Evolutionary conservation across 2,113 vertebrate species (phyloP).

Genomic region (Coreoperca whiteheadi): DNA sequence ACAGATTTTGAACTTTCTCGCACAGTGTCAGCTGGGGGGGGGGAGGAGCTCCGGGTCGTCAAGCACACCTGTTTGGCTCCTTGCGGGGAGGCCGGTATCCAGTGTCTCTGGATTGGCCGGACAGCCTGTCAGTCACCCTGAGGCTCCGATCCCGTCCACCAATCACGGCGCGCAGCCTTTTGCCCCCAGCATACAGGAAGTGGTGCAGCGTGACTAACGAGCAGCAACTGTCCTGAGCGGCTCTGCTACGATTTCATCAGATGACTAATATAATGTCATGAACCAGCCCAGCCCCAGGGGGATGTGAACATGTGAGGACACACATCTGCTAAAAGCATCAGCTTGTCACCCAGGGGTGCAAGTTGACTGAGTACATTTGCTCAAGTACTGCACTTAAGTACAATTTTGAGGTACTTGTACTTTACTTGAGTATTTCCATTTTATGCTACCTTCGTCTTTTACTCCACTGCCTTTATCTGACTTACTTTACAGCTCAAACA

Average conservation of each 20-base stretch:
- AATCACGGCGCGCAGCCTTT: constrained; percentile 28
- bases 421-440: too few species aligned
- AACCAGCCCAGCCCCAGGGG: not conserved
- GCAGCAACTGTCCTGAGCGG: not conserved
- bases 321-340: too few species aligned
- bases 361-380: too few species aligned
- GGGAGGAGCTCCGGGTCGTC: constrained; percentile 38
- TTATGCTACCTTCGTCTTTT: too few species aligned
- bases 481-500: too few species aligned
- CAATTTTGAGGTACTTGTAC: too few species aligned
- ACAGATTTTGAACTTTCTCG: constrained; percentile 53
- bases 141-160: too few species aligned
- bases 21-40: not conserved
- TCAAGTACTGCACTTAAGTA: too few species aligned
- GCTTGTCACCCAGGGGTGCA: too few species aligned
- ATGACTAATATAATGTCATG: not conserved
- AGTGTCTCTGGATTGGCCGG: constrained; percentile 37
- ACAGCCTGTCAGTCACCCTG: constrained; percentile 22
- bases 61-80: constrained; percentile 22
- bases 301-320: too few species aligned
- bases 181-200: constrained; percentile 36
- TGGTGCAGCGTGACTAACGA: not conserved
- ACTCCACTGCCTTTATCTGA: too few species aligned
- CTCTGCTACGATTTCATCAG: not conserved
- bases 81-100: not conserved